Evolutionary conservation across 1,140 invertebrate species (phyloP).

Genomic region (Diorhabda elongata): DNA sequence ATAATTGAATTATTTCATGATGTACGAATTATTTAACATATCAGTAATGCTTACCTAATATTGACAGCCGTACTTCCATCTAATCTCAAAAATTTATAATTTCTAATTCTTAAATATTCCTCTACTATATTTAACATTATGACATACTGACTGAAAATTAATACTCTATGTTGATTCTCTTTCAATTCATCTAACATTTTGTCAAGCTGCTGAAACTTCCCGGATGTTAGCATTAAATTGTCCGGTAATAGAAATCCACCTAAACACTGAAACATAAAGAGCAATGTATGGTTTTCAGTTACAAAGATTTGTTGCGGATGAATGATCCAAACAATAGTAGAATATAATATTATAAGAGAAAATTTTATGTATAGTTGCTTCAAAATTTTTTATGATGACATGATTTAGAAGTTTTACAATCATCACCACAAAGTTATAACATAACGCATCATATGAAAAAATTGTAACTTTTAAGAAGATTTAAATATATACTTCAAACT

Average conservation of each 20-base stretch:
- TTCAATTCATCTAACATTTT: conserved; percentile 70
- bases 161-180: conserved; percentile 68
- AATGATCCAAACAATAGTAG: neutral
- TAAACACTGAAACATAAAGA: conserved; percentile 37
- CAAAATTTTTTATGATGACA: too few species aligned
- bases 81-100: conserved; percentile 71
- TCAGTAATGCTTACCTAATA: conserved; percentile 54
- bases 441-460: too few species aligned
- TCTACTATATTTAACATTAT: conserved; percentile 88
- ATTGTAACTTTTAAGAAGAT: too few species aligned
- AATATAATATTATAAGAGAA: conserved; percentile 4
- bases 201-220: conserved; percentile 82
- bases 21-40: too few species aligned
- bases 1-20: too few species aligned
- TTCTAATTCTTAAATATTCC: conserved; percentile 71
- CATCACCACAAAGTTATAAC: too few species aligned
- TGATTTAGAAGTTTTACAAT: too few species aligned
- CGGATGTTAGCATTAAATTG: conserved; percentile 68
- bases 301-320: too few species aligned
- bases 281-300: too few species aligned
- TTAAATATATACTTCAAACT: too few species aligned
- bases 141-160: conserved; percentile 94
- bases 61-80: conserved; percentile 81
- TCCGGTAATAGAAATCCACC: conserved; percentile 57
- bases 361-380: neutral